These are phyloP conservation scores for Arenicola marina DNA, from an alignment of 2,888 invertebrate genomes.

Conservation along the genomic window DNA sequence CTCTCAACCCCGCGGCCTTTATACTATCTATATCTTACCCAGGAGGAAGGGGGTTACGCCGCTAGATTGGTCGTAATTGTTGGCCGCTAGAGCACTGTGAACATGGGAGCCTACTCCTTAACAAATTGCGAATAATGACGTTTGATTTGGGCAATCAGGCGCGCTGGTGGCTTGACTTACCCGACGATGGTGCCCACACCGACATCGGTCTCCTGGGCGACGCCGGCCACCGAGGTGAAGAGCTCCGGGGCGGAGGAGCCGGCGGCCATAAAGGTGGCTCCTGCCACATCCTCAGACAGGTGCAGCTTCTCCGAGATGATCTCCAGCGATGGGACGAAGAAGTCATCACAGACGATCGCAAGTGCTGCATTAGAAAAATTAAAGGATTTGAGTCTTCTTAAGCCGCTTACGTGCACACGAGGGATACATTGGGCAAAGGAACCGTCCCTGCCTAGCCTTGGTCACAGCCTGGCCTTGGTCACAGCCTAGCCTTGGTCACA, in stretches of 20 bases:
- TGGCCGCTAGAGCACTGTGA: no score
- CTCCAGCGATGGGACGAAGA: slow-evolving; percentile 41
- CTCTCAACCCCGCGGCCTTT: no score
- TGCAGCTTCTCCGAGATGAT: slow-evolving; percentile 39
- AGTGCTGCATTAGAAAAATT: slow-evolving; percentile 28
- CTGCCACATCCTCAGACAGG: slow-evolving; percentile 40
- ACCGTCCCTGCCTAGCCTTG: no score
- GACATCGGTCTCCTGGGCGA: slow-evolving; percentile 38
- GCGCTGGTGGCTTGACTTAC: slow-evolving; percentile 26
- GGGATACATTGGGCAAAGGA: no score
- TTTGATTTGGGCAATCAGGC: no score
- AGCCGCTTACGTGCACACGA: neutral
- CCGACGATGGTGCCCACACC: slow-evolving; percentile 42
- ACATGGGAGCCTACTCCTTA: no score
- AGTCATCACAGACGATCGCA: slow-evolving; percentile 39
- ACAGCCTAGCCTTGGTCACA: no score
- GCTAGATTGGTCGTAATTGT: neutral
- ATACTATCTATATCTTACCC: no score
- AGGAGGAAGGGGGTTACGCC: no score
- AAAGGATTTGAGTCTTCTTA: neutral
- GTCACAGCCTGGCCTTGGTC: no score
- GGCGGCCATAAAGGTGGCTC: slow-evolving; percentile 44
- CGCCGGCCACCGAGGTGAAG: slow-evolving; percentile 40
- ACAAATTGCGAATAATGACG: no score
- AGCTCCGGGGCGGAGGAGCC: slow-evolving; percentile 41